A percentile compares a stretch with the other conserved stretches of the same genome.
Evolutionary conservation across 2,888 invertebrate species (phyloP).

Genomic region (Panorpa germanica): DNA sequence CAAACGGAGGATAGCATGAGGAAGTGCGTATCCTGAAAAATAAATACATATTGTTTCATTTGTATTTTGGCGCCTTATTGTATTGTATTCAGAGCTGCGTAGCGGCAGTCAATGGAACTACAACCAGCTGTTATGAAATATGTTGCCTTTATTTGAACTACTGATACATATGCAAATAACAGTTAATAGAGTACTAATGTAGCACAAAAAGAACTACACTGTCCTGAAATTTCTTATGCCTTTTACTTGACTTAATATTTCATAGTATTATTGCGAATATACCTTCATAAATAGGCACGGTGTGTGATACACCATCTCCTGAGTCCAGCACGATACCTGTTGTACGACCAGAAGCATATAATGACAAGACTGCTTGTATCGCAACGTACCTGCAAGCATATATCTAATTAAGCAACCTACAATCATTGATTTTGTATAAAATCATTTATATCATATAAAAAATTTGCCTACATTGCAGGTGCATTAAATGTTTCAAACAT

Average conservation of each 20-base stretch:
- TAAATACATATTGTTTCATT: no score
- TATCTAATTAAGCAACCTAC: no score
- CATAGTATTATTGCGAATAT: no score
- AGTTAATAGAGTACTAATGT: conserved; percentile 11
- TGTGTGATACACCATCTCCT: conserved; percentile 28
- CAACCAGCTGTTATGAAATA: no score
- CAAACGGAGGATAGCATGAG: conserved; percentile 37
- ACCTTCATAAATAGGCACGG: conserved; percentile 33
- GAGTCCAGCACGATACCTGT: conserved; percentile 31
- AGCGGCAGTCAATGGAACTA: neutral
- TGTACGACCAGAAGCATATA: conserved; percentile 31
- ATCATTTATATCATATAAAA: no score
- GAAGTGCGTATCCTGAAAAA: conserved; percentile 30
- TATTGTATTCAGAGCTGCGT: no score
- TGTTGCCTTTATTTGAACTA: no score
- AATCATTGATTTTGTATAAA: no score
- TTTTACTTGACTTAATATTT: conserved; percentile 3
- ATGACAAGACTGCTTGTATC: conserved; percentile 25
- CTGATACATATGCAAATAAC: no score
- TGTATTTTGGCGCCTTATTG: no score
- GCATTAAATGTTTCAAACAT: conserved; percentile 40
- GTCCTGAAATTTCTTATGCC: conserved; percentile 5
- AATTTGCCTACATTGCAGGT: conserved; percentile 23
- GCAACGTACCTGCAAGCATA: no score
- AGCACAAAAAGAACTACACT: conserved; percentile 1